Conservation (phyloP, 2,888 invertebrate species). For the Drosophila longiperda region DNA sequence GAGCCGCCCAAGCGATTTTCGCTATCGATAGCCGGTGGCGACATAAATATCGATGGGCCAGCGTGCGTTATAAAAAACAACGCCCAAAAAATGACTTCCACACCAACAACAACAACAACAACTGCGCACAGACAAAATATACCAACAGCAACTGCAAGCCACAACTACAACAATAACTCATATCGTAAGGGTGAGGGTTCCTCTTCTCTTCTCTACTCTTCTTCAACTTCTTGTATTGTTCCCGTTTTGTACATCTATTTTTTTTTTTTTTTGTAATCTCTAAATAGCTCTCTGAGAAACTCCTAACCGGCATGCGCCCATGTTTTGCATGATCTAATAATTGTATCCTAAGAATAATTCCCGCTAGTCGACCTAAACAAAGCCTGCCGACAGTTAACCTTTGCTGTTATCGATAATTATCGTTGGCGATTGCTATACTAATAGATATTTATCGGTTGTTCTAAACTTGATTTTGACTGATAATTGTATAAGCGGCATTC, state of each 20-base stretch:
- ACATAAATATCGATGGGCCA: slow-evolving; percentile 85
- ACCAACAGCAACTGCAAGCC: slow-evolving; percentile 56
- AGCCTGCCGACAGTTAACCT: slow-evolving; percentile 18
- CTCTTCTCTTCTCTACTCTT: slow-evolving; percentile 44
- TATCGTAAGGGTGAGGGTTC: slow-evolving; percentile 84
- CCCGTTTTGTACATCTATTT: slow-evolving; percentile 16
- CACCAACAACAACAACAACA: slow-evolving; percentile 64
- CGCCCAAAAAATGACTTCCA: slow-evolving; percentile 56
- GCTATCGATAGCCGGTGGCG: slow-evolving; percentile 84
- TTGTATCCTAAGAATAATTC: slow-evolving; percentile 11
- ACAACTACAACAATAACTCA: slow-evolving; percentile 66
- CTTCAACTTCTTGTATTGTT: slow-evolving; percentile 43
- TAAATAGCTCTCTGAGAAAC: slow-evolving; percentile 3
- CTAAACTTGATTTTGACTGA: not conserved
- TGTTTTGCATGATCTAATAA: slow-evolving; percentile 57
- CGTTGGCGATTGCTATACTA: not conserved
- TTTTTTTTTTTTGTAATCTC: slow-evolving; percentile 37
- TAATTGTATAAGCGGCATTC: not conserved
- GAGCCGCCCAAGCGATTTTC: slow-evolving; percentile 85
- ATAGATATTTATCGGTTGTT: not conserved
- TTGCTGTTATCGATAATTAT: not conserved
- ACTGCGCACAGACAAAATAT: slow-evolving; percentile 78
- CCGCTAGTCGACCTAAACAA: slow-evolving; percentile 2
- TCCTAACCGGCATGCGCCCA: slow-evolving; percentile 57
- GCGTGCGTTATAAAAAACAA: slow-evolving; percentile 51